Conservation (phyloP, 2,888 invertebrate genomes). For the Eudemis profundana region DNA sequence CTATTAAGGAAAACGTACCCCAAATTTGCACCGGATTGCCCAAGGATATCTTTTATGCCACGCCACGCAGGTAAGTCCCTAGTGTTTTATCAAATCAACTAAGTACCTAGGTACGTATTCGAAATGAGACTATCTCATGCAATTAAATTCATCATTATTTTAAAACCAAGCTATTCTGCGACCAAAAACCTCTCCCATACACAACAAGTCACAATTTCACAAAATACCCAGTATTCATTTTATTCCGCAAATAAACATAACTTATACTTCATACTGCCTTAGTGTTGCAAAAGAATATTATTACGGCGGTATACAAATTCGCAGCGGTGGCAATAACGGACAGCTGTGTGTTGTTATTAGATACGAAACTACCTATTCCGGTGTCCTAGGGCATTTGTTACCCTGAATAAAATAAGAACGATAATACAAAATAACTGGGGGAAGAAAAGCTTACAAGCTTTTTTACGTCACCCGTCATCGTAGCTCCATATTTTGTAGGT, state of each 20-base stretch:
- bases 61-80: too few relatives aligned
- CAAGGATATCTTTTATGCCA: too few relatives aligned
- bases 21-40: too few relatives aligned
- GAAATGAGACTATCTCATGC: too few relatives aligned
- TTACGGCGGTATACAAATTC: slow-evolving; percentile 19
- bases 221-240: not conserved
- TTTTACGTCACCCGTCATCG: too few relatives aligned
- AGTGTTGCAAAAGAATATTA: slow-evolving; percentile 1
- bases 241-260: not conserved
- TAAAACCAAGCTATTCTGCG: not conserved
- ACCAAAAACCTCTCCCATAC: not conserved
- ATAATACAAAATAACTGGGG: slow-evolving; percentile 14
- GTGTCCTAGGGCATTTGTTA: slow-evolving; percentile 1
- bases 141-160: not conserved
- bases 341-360: slow-evolving; percentile 31
- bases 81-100: too few relatives aligned
- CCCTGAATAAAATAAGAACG: slow-evolving; percentile 25
- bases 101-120: too few relatives aligned
- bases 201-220: not conserved
- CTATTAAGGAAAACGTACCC: too few relatives aligned
- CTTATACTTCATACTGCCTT: not conserved
- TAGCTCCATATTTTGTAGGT: too few relatives aligned
- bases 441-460: not conserved
- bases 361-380: slow-evolving; percentile 20
- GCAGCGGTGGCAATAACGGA: slow-evolving; percentile 19